Evolutionary conservation across 2,797 vertebrate species (phyloP), one percentile per base, ranked within the genome.

Genomic region (Sebastes steindachneri): DNA sequence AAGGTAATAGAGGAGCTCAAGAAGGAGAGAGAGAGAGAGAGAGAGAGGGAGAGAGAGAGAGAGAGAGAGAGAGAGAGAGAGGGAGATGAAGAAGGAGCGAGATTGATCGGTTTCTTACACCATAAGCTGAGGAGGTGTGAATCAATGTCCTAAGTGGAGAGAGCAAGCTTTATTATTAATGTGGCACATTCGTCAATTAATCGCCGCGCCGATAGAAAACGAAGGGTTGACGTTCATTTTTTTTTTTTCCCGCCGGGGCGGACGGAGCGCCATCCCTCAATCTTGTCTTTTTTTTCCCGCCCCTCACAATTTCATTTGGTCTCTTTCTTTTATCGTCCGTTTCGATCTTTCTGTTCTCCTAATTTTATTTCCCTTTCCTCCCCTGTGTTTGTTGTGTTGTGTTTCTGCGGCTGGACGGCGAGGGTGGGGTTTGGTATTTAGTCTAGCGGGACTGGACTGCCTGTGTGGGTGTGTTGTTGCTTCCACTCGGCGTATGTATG

Each of bases 121-220:
- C 87, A 73, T 89, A 81, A 90, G 87, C 83, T 73, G 86, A 81
- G 86, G 89, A 95, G 88, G 88, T 92, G 91, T 92, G 90, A 94
- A 94, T 95, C 92, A 90, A 93, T 94, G 92, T 90, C 92, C 86
- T 92, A 91, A 93, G 91, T 92, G 85, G 89, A 84, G 83, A 90
- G 90, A 88, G 86, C 73, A 68, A 82, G 86, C 80, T 90, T 85
- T 90, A 91, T 92, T 93, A 93, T 93, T 92, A 92, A 94, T 93
- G 88, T 91, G 87, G 82, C 84, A 91, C 86, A 83, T 93, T 91
- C 29, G 69, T 93, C 89, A 93, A 94, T 94, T 89, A 93, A 94
- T 93, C 71, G 74, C 75, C 75, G 62, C 57, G 0, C 83, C 60
- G 9, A 91, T 84, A 86, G 79, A 89, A 93, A 91, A 81, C 14